Evolutionary conservation across 2,113 vertebrate genomes (phyloP).

Genomic region (Dicerorhinus sumatrensis): DNA sequence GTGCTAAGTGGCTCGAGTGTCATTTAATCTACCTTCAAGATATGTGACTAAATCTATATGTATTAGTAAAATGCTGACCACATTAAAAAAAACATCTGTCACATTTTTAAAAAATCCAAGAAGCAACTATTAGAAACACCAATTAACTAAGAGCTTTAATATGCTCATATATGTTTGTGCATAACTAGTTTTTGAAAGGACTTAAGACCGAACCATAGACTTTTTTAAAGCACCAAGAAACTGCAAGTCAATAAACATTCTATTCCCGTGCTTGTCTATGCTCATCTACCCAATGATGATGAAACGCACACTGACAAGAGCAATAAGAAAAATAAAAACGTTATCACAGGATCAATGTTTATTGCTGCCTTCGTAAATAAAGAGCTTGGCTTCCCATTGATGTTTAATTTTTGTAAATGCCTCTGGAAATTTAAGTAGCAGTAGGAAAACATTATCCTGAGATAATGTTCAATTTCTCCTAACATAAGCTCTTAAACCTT

Average conservation of each 20-base stretch:
- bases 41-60: not conserved
- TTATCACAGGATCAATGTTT: conserved; percentile 73
- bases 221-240: conserved; percentile 39
- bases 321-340: conserved; percentile 73
- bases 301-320: conserved; percentile 66
- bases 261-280: not conserved
- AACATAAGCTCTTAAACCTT: conserved; percentile 72
- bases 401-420: conserved; percentile 81
- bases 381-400: conserved; percentile 68
- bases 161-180: not conserved
- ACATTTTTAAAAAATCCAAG: not conserved
- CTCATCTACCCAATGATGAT: conserved; percentile 43
- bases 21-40: not conserved
- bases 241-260: conserved; percentile 61
- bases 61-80: conserved; percentile 25
- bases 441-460: conserved; percentile 69
- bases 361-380: conserved; percentile 72
- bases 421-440: conserved; percentile 77
- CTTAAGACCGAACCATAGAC: conserved; percentile 11
- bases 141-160: conserved; percentile 50
- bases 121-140: not conserved
- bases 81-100: not conserved
- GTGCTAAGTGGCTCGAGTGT: not conserved
- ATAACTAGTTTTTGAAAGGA: conserved; percentile 8
- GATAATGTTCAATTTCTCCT: conserved; percentile 73